Evolutionary conservation across 2,113 vertebrate species (phyloP).

Genomic region (Vidua chalybeata): DNA sequence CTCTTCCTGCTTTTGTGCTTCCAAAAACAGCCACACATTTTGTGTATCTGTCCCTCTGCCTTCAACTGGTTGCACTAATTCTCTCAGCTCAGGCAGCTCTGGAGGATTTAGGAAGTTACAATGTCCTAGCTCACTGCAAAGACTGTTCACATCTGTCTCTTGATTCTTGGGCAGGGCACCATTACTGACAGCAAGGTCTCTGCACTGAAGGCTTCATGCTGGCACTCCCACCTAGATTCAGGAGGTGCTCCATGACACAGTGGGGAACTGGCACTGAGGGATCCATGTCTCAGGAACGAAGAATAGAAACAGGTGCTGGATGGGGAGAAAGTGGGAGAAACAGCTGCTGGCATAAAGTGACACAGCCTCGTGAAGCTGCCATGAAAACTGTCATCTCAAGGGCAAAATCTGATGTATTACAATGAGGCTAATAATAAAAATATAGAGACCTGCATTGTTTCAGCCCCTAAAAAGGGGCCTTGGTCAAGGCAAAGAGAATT

Average conservation of each 20-base stretch:
- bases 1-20: not conserved
- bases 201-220: not conserved
- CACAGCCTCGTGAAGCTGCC: not conserved
- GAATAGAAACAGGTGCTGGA: not conserved
- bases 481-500: not conserved
- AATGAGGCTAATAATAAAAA: slow-evolving; percentile 17
- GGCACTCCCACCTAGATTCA: not conserved
- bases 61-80: not conserved
- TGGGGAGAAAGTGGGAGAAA: not conserved
- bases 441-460: not conserved
- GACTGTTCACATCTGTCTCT: not conserved
- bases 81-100: not conserved
- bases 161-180: not conserved
- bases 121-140: not conserved
- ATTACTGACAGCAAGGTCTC: not conserved
- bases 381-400: not conserved
- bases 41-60: not conserved
- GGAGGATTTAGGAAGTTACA: not conserved
- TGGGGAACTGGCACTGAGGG: not conserved
- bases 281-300: not conserved
- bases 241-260: not conserved
- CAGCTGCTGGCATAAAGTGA: slow-evolving; percentile 8
- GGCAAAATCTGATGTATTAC: slow-evolving; percentile 18
- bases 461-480: not conserved
- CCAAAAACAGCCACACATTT: not conserved